Conservation (phyloP, 2,113 vertebrate genomes). For the Callithrix jacchus region DNA sequence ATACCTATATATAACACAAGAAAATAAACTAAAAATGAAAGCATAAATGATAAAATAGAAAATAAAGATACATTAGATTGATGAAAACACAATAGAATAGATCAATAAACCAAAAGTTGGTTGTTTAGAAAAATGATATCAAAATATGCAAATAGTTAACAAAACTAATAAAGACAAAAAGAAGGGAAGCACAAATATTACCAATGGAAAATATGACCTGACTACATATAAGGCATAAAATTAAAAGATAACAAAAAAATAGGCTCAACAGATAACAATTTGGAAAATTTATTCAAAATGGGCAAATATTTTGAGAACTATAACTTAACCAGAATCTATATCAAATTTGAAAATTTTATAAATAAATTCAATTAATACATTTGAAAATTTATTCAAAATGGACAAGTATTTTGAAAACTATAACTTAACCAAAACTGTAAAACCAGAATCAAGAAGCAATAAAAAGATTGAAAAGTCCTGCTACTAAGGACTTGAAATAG, state of each 20-base stretch:
- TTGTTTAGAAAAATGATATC: not conserved
- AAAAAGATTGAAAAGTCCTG: not conserved
- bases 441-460: slow-evolving; percentile 1
- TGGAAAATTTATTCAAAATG: not conserved
- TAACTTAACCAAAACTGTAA: not conserved
- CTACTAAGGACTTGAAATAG: not conserved
- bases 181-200: not conserved
- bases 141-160: not conserved
- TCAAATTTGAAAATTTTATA: too few species aligned
- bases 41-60: not conserved
- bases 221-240: not conserved
- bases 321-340: too few species aligned
- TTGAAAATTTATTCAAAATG: not conserved
- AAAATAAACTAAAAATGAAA: not conserved
- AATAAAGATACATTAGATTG: not conserved
- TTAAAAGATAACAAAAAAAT: not conserved
- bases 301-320: not conserved
- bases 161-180: not conserved
- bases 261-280: not conserved
- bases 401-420: not conserved
- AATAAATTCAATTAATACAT: too few species aligned
- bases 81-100: not conserved
- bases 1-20: not conserved
- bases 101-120: not conserved
- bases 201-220: not conserved